These are phyloP conservation scores for Pseudomyrmex sp. DNA, from an alignment of 1,140 invertebrate species.

Conservation along the genomic window DNA sequence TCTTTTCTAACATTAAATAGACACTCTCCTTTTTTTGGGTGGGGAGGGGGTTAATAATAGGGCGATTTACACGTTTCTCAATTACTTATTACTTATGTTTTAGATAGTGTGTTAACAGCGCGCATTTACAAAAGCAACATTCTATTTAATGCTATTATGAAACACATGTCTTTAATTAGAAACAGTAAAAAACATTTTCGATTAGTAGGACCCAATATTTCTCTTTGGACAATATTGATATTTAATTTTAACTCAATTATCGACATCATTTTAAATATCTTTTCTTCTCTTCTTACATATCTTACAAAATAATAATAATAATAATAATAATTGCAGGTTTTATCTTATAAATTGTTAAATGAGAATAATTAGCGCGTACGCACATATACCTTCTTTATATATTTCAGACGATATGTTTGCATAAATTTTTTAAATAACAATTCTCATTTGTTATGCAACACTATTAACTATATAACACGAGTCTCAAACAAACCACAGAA, in stretches of 20 bases:
- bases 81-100: background rate
- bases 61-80: background rate
- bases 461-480: background rate
- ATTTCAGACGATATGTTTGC: constrained; percentile 6
- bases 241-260: constrained; percentile 22
- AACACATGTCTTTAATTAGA: background rate
- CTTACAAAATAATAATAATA: background rate
- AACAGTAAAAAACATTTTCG: constrained; percentile 24
- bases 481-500: background rate
- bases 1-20: too few relatives aligned
- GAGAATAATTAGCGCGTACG: background rate
- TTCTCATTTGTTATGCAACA: constrained; percentile 6
- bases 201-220: constrained; percentile 27
- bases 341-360: constrained; percentile 7
- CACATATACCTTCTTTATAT: background rate
- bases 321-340: background rate
- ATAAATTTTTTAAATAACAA: constrained; percentile 8
- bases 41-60: background rate
- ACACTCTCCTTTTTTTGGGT: too few relatives aligned
- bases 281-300: constrained; percentile 12
- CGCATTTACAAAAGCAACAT: too few relatives aligned
- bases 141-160: background rate
- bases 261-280: background rate
- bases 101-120: background rate
- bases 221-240: constrained; percentile 30